A percentile compares a stretch with the other conserved stretches of the same genome.
Evolutionary conservation across 2,888 invertebrate species (phyloP).

Genomic region (Acleris laterana): DNA sequence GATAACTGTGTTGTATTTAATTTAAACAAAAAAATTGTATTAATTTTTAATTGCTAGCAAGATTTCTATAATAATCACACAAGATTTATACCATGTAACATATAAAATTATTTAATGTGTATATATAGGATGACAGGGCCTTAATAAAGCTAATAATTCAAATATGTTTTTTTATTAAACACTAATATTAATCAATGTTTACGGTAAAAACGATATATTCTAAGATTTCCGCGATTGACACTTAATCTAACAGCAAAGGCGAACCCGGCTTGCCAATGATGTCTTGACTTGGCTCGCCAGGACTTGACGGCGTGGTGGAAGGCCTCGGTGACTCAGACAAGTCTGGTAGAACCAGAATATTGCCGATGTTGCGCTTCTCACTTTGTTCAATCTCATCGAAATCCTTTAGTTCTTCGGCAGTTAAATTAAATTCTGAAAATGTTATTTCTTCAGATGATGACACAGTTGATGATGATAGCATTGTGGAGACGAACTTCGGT

Average conservation of each 20-base stretch:
- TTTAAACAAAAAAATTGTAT: slow-evolving; percentile 32
- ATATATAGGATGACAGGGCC: too few species aligned
- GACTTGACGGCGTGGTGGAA: slow-evolving; percentile 38
- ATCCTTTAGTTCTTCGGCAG: slow-evolving; percentile 42
- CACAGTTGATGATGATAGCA: slow-evolving; percentile 41
- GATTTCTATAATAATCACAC: too few species aligned
- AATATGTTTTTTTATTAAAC: too few species aligned
- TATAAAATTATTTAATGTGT: too few species aligned
- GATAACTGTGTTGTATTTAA: slow-evolving; percentile 27
- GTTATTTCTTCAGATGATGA: slow-evolving; percentile 41
- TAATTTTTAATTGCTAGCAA: too few species aligned
- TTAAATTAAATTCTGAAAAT: slow-evolving; percentile 41
- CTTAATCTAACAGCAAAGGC: too few species aligned
- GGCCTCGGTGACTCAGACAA: slow-evolving; percentile 40
- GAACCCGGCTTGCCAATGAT: slow-evolving; percentile 36
- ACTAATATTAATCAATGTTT: too few species aligned
- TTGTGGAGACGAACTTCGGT: slow-evolving; percentile 35
- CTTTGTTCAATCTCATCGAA: slow-evolving; percentile 36
- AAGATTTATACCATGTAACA: too few species aligned
- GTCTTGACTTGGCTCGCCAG: slow-evolving; percentile 40
- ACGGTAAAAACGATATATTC: not conserved
- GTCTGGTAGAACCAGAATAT: slow-evolving; percentile 39
- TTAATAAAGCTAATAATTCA: too few species aligned
- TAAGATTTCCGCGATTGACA: too few species aligned
- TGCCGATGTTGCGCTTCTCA: slow-evolving; percentile 33